Conservation (phyloP, 2,888 invertebrate species). For the Tromatobia lineatoria region DNA sequence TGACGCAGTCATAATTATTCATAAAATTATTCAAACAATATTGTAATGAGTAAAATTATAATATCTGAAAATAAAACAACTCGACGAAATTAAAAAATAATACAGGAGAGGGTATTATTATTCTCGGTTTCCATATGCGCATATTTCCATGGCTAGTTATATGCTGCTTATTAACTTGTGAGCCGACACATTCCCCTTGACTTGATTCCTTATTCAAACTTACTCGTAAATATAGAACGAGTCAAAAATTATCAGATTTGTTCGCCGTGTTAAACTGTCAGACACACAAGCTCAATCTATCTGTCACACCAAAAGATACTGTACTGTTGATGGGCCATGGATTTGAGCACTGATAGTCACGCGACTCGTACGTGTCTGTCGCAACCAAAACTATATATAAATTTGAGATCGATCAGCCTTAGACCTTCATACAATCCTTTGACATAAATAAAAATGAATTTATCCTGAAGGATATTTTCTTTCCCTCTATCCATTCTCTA, state of each 20-base stretch:
- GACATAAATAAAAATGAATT: not conserved
- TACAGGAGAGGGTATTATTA: too few species aligned
- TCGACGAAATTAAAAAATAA: too few species aligned
- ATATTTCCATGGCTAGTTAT: too few species aligned
- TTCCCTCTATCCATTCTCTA: not conserved
- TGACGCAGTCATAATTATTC: too few species aligned
- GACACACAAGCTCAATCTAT: not conserved
- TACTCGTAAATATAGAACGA: not conserved
- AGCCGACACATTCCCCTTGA: not conserved
- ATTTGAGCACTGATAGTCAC: not conserved
- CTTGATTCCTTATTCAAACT: not conserved
- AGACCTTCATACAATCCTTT: not conserved
- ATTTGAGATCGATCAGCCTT: not conserved
- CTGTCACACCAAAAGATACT: not conserved
- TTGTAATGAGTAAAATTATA: too few species aligned
- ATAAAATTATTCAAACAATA: too few species aligned
- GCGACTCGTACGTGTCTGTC: not conserved
- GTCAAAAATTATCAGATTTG: conserved; percentile 8
- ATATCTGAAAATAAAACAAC: too few species aligned
- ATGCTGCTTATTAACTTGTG: too few species aligned
- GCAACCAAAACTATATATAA: not conserved
- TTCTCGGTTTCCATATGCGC: too few species aligned
- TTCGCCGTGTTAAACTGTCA: not conserved
- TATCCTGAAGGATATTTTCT: not conserved
- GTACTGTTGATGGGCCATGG: not conserved